A percentile compares a stretch with the other conserved stretches of the same genome.
These are phyloP conservation scores for Microplitis deprimator DNA, from an alignment of 2,888 invertebrate genomes.

Conservation along the genomic window DNA sequence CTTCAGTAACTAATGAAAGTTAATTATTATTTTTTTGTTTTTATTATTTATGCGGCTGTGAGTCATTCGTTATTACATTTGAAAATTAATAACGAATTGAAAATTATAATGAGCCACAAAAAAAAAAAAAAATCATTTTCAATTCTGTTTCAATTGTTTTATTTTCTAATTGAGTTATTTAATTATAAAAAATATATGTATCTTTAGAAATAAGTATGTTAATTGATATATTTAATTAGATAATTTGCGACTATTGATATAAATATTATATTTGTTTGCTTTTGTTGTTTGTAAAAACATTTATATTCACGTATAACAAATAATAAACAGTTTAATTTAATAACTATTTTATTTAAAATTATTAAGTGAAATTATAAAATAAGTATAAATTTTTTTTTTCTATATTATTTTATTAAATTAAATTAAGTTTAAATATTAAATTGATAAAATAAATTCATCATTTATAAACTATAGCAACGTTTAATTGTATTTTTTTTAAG, in stretches of 20 bases:
- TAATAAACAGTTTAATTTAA: constrained; percentile 36
- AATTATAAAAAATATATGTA: background rate
- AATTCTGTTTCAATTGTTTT: background rate
- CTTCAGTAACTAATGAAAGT: background rate
- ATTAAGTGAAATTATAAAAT: background rate
- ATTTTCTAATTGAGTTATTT: background rate
- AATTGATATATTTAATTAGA: background rate
- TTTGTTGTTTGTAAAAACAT: constrained; percentile 38
- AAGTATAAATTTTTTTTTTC: background rate
- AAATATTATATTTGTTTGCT: constrained; percentile 23
- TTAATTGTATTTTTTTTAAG: background rate
- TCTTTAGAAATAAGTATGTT: background rate
- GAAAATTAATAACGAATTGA: background rate
- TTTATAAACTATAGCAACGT: background rate
- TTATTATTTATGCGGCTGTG: background rate
- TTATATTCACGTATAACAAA: constrained; percentile 45
- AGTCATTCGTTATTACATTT: background rate
- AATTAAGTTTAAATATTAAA: too few relatives aligned
- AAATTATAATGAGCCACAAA: background rate
- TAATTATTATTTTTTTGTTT: background rate
- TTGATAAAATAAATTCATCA: background rate
- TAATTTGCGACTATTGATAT: constrained; percentile 9
- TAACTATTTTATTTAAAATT: constrained; percentile 9
- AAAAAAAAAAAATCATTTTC: background rate
- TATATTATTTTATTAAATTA: background rate